Evolutionary conservation across 2,797 vertebrate genomes (phyloP).

Genomic region (Periophthalmus magnuspinnatus): DNA sequence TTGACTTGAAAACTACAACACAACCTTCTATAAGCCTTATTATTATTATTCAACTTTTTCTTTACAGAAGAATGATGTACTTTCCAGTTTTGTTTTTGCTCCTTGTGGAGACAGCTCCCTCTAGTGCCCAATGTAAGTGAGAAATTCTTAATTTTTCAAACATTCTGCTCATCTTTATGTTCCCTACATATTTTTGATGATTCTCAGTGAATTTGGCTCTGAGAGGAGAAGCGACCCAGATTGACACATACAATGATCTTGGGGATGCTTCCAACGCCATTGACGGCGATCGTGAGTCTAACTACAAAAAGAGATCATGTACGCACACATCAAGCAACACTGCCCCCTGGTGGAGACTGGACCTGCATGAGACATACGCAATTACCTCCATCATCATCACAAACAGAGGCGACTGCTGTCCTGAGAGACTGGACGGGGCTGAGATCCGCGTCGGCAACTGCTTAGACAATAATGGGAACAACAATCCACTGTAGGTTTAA

Average conservation of each 20-base stretch:
- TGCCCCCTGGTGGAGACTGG: constrained; percentile 54
- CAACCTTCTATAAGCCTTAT: too few relatives aligned
- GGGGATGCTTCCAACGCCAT: constrained; percentile 19
- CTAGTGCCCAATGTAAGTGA: not conserved
- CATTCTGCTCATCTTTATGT: not conserved
- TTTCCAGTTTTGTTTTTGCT: not conserved
- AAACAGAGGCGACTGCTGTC: constrained; percentile 49
- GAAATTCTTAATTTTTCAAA: not conserved
- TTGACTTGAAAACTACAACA: too few relatives aligned
- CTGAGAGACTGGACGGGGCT: constrained; percentile 19
- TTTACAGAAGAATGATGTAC: not conserved
- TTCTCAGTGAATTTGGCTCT: constrained; percentile 18
- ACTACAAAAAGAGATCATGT: accelerated
- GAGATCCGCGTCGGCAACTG: constrained; percentile 56
- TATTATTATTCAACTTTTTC: too few relatives aligned
- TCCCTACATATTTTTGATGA: not conserved
- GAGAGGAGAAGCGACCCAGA: constrained; percentile 23
- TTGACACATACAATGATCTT: not conserved
- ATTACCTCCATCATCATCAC: constrained; percentile 53
- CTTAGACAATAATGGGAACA: not conserved
- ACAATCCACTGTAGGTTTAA: constrained; percentile 44
- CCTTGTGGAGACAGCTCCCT: not conserved
- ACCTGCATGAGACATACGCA: constrained; percentile 42
- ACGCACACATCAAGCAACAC: accelerated
- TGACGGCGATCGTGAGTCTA: constrained; percentile 10